Conservation (phyloP, 2,113 vertebrate species). For the Xiphophorus maculatus region DNA sequence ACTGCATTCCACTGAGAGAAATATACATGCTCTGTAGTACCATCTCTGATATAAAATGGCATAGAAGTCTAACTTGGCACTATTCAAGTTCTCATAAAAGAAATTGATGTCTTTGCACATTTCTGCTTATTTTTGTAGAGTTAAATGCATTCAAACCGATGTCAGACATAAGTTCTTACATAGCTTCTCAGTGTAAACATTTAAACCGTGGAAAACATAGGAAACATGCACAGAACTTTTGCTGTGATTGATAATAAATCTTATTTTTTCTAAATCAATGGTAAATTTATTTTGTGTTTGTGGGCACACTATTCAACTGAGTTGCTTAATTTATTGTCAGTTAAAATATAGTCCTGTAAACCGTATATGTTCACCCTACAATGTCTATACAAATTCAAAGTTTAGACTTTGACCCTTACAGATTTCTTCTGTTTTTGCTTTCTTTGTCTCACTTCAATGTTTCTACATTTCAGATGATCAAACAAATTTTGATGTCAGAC, state of each 20-base stretch:
- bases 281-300: too few species aligned
- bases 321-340: background rate
- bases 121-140: constrained; percentile 31
- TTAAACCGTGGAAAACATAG: background rate
- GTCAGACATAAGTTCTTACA: constrained; percentile 39
- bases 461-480: too few species aligned
- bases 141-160: constrained; percentile 38
- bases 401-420: too few species aligned
- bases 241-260: constrained; percentile 3
- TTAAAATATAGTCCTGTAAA: background rate
- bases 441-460: too few species aligned
- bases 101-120: constrained; percentile 37
- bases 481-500: too few species aligned
- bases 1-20: constrained; percentile 62
- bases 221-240: background rate
- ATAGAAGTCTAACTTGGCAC: constrained; percentile 43
- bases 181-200: constrained; percentile 19
- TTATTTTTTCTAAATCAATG: background rate
- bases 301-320: background rate
- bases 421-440: too few species aligned
- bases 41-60: constrained; percentile 39
- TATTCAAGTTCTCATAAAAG: constrained; percentile 42
- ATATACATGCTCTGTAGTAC: constrained; percentile 52
- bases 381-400: background rate
- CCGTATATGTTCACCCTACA: background rate